phyloP scores from a whole-genome alignment of 2,113 vertebrate species.

The Hyaena hyaena region DNA sequence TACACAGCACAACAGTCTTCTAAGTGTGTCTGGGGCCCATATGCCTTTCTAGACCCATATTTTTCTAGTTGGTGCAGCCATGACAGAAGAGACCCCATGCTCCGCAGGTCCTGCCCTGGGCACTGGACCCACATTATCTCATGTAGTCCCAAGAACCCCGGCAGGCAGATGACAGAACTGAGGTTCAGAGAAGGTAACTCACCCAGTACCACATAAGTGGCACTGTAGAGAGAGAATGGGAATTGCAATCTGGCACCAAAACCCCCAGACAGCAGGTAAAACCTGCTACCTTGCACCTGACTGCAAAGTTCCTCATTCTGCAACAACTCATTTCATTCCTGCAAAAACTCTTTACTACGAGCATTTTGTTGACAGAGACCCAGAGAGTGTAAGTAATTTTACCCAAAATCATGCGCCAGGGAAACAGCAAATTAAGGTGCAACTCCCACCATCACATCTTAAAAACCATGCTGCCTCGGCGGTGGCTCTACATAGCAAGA shows the following conservation, averaged over 20 bases:
- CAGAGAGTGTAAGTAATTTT: neutral
- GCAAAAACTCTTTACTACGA: neutral
- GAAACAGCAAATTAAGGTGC: neutral
- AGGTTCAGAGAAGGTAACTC: neutral
- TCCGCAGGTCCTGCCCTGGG: too few species aligned
- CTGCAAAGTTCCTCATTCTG: neutral
- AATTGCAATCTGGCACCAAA: fast-evolving
- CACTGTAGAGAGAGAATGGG: too few species aligned
- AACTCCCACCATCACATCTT: neutral
- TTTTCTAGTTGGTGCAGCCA: too few species aligned
- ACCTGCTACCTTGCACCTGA: neutral
- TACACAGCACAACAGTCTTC: neutral
- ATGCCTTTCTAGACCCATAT: neutral
- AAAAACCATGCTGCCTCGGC: neutral
- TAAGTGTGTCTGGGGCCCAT: fast-evolving
- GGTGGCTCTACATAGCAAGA: neutral
- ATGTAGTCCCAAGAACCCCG: fast-evolving
- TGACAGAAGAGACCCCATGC: neutral
- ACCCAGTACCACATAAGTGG: fast-evolving
- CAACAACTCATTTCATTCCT: neutral
- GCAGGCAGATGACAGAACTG: neutral
- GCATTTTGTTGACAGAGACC: neutral
- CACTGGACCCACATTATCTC: neutral
- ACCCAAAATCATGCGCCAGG: neutral
- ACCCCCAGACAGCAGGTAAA: neutral